A percentile compares a stretch with the other conserved stretches of the same genome.
Conservation (phyloP, 2,113 vertebrate genomes). For the Stictonetta naevosa region DNA sequence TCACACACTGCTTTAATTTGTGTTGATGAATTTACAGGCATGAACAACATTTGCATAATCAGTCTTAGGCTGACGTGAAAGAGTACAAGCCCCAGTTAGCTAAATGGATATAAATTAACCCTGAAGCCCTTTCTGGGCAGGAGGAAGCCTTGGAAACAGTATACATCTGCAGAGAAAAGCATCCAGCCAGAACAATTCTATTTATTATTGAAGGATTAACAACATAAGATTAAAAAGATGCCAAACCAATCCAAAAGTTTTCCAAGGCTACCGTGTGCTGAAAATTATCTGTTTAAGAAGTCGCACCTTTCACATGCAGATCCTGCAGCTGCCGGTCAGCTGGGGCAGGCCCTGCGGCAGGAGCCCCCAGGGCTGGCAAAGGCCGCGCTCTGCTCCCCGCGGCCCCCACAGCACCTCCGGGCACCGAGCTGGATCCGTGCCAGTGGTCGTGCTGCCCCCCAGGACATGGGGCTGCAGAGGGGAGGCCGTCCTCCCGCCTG, state of each 20-base stretch:
- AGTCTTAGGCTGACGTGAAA: background rate
- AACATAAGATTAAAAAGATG: constrained; percentile 5
- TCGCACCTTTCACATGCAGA: background rate
- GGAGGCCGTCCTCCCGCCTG: rapidly evolving
- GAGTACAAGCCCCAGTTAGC: background rate
- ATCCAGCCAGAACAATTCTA: background rate
- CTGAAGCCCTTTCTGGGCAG: background rate
- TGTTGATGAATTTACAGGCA: constrained; percentile 60
- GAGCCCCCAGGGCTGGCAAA: no score
- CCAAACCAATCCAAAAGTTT: background rate
- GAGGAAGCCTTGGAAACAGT: background rate
- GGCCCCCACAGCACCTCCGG: background rate
- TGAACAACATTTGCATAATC: constrained; percentile 62
- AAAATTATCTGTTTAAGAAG: background rate
- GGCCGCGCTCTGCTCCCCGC: background rate
- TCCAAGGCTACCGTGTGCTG: background rate
- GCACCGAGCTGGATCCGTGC: rapidly evolving
- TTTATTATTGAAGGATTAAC: constrained; percentile 16
- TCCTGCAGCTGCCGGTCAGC: background rate
- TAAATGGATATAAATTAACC: constrained; percentile 62
- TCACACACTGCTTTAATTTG: constrained; percentile 26
- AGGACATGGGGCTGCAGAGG: background rate
- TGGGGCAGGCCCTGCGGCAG: background rate
- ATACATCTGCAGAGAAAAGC: background rate
- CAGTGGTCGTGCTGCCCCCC: rapidly evolving